A percentile compares a stretch with the other conserved stretches of the same genome.
phyloP scores from a whole-genome alignment of 2,113 vertebrate genomes.

The Dasyornis broadbenti region DNA sequence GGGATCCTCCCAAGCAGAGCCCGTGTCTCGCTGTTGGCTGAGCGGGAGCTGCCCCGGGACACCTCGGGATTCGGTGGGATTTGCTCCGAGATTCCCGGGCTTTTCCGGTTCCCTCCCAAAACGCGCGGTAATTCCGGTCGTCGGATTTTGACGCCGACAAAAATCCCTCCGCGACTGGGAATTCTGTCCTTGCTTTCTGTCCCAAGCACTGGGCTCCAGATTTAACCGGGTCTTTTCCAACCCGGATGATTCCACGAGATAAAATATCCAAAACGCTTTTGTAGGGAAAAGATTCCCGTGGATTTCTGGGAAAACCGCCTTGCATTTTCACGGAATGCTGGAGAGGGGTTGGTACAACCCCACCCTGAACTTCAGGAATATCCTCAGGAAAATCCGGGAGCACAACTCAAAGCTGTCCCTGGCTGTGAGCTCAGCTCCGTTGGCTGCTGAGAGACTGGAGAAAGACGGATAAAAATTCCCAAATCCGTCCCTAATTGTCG shows the following conservation, averaged over 20 bases:
- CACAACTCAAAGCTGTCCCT: background rate
- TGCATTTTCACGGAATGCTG: background rate
- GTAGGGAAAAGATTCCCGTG: too few species aligned
- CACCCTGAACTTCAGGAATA: background rate
- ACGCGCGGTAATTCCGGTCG: background rate
- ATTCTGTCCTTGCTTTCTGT: background rate
- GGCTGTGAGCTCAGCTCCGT: background rate
- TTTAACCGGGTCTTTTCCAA: accelerated
- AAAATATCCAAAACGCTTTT: background rate
- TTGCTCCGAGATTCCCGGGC: background rate
- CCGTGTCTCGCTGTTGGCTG: background rate
- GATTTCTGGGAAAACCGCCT: background rate
- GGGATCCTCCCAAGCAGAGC: background rate
- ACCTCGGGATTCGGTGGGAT: background rate
- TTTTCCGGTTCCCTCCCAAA: background rate
- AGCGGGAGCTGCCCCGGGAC: background rate
- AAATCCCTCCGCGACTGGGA: background rate
- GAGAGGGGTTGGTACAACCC: background rate
- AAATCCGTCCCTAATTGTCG: background rate
- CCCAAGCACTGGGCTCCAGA: accelerated
- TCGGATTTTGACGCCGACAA: background rate
- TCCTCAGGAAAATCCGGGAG: background rate
- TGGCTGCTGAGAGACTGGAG: too few species aligned
- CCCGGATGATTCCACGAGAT: background rate
- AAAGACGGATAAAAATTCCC: background rate